Conservation (phyloP, 35 echinoderm and acorn worm species). For the Patiria miniata region DNA sequence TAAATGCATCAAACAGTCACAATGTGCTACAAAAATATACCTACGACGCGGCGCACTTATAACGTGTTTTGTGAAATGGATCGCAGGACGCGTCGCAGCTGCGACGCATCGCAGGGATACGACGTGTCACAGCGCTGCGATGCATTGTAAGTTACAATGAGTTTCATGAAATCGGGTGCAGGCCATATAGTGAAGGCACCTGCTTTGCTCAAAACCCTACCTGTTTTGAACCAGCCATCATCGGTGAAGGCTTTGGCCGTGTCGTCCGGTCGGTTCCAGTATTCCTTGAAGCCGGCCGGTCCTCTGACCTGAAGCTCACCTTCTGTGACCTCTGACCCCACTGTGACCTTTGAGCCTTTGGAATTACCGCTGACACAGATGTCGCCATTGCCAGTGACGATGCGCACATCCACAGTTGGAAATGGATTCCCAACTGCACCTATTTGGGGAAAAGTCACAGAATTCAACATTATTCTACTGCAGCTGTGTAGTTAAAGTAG, state of each 20-base stretch:
- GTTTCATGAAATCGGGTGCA: too few relatives aligned
- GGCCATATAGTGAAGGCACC: too few relatives aligned
- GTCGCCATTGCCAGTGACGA: constrained; percentile 47
- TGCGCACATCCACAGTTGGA: constrained; percentile 75
- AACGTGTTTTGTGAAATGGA: too few relatives aligned
- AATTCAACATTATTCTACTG: background rate
- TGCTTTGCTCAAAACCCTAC: too few relatives aligned
- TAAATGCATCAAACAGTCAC: too few relatives aligned
- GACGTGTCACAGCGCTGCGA: too few relatives aligned
- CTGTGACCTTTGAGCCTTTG: constrained; percentile 53
- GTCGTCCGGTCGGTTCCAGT: constrained; percentile 79
- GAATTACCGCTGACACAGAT: constrained; percentile 65
- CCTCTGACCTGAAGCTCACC: constrained; percentile 95
- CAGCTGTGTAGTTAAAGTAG: background rate
- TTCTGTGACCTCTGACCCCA: constrained; percentile 40
- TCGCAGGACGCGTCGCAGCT: too few relatives aligned
- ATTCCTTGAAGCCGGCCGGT: constrained; percentile 85
- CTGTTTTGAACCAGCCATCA: constrained; percentile 99
- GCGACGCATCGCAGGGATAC: too few relatives aligned
- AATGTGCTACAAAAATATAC: too few relatives aligned
- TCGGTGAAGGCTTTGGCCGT: constrained; percentile 76
- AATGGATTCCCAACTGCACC: constrained; percentile 92
- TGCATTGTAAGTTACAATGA: too few relatives aligned
- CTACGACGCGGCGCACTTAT: too few relatives aligned
- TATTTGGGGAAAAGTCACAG: background rate